Evolutionary conservation across 2,797 vertebrate species (phyloP).

Genomic region (Sarcophilus harrisii): DNA sequence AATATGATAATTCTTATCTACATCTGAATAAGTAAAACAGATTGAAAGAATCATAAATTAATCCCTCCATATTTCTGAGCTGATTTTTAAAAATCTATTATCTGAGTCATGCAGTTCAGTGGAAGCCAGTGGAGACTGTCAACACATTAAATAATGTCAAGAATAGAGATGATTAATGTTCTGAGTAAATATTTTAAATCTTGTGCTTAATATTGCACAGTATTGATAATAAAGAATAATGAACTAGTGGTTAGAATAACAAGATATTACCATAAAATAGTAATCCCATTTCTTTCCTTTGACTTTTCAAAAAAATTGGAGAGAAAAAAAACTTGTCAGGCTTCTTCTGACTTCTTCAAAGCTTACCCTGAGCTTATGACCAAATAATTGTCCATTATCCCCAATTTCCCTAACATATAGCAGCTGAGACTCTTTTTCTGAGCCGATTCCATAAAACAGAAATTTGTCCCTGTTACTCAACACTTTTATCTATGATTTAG

Average conservation of each 20-base stretch:
- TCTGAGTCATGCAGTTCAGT: not conserved
- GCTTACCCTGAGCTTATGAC: not conserved
- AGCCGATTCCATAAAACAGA: not conserved
- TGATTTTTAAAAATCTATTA: conserved; percentile 17
- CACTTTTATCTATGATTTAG: not conserved
- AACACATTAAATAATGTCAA: conserved; percentile 21
- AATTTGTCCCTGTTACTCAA: not conserved
- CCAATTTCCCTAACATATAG: not conserved
- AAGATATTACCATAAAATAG: not conserved
- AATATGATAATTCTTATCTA: not conserved
- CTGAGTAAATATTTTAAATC: conserved; percentile 28
- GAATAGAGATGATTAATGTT: conserved; percentile 20
- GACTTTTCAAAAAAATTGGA: not conserved
- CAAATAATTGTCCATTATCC: not conserved
- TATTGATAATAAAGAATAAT: conserved; percentile 14
- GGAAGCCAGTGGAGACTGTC: not conserved
- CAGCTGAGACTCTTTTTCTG: not conserved
- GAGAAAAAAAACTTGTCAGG: not conserved
- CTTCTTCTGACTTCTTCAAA: not conserved
- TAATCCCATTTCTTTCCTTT: conserved; percentile 2
- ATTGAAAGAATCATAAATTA: conserved; percentile 1
- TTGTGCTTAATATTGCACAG: conserved; percentile 3
- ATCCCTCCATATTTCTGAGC: conserved; percentile 3
- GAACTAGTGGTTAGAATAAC: not conserved
- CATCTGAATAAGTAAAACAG: conserved; percentile 17